Percentiles rank a stretch among this genome's conserved stretches.
Conservation (phyloP, 2,797 vertebrate species). For the Crenichthys baileyi region DNA sequence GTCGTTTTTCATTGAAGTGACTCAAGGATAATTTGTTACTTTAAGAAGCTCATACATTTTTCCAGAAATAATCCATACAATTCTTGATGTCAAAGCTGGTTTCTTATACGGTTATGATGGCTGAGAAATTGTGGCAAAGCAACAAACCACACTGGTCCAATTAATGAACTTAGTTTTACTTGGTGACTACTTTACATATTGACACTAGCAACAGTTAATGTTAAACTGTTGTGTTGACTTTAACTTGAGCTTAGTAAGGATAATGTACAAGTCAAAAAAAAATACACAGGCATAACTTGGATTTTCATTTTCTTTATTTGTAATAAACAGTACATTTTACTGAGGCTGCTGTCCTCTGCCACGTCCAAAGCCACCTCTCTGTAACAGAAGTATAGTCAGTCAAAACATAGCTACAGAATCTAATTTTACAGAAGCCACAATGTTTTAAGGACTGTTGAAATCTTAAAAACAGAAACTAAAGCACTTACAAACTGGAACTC, state of each 20-base stretch:
- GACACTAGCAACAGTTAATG: too few relatives aligned
- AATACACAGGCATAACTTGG: slow-evolving; percentile 3
- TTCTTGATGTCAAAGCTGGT: not conserved
- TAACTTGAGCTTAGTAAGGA: not conserved
- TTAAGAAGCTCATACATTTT: too few relatives aligned
- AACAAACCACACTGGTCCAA: not conserved
- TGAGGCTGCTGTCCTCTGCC: slow-evolving; percentile 97
- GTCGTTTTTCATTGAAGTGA: too few relatives aligned
- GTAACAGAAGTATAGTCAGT: slow-evolving; percentile 51
- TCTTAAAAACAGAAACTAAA: not conserved
- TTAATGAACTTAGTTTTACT: not conserved
- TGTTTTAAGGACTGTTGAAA: not conserved
- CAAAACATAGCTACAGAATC: not conserved
- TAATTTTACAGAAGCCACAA: not conserved
- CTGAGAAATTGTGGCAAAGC: too few relatives aligned
- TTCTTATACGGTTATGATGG: too few relatives aligned
- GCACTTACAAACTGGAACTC: slow-evolving; percentile 99
- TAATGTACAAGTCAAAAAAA: not conserved
- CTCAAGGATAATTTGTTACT: too few relatives aligned
- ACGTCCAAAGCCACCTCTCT: slow-evolving; percentile 98
- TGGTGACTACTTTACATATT: not conserved
- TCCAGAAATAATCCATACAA: too few relatives aligned
- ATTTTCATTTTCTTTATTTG: slow-evolving; percentile 87
- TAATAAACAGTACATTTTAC: slow-evolving; percentile 86
- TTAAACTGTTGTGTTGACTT: too few relatives aligned